phyloP scores from a whole-genome alignment of 1,140 invertebrate species.

The Anoplophora glabripennis region DNA sequence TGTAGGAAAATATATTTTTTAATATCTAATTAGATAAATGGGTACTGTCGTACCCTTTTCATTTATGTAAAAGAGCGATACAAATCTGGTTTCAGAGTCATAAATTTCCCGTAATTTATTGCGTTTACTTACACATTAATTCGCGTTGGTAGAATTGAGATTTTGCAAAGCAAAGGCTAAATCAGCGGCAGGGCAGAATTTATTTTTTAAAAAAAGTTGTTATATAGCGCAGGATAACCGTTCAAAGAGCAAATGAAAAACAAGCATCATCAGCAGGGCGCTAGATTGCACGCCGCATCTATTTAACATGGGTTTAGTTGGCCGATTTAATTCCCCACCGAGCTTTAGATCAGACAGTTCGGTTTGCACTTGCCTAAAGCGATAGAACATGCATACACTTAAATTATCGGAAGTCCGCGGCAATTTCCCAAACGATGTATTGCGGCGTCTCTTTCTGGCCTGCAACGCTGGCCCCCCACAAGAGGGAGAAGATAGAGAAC shows the following conservation, averaged over 20 bases:
- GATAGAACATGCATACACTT: slow-evolving; percentile 45
- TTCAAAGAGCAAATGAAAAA: slow-evolving; percentile 22
- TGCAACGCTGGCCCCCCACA: not conserved
- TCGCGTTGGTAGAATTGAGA: slow-evolving; percentile 1
- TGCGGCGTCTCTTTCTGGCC: not conserved
- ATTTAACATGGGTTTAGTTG: slow-evolving; percentile 38
- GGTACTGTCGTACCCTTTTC: too few species aligned
- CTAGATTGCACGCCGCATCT: slow-evolving; percentile 20
- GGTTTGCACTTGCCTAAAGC: slow-evolving; percentile 43
- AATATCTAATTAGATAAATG: too few species aligned
- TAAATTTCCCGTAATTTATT: too few species aligned
- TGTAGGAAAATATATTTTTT: too few species aligned
- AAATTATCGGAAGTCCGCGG: slow-evolving; percentile 44
- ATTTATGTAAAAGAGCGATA: too few species aligned
- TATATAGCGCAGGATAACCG: slow-evolving; percentile 16
- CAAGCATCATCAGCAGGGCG: slow-evolving; percentile 13
- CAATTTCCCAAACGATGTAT: slow-evolving; percentile 35
- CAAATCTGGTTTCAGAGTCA: too few species aligned
- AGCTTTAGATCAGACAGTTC: slow-evolving; percentile 43
- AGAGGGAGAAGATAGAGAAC: slow-evolving; percentile 12
- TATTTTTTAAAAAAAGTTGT: slow-evolving; percentile 16
- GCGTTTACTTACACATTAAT: too few species aligned
- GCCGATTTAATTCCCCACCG: slow-evolving; percentile 45
- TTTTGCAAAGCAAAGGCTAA: slow-evolving; percentile 5
- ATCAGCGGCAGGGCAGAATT: slow-evolving; percentile 3